These are phyloP conservation scores for Sardinella longiceps DNA, from an alignment of 2,797 vertebrate species.

Conservation along the genomic window DNA sequence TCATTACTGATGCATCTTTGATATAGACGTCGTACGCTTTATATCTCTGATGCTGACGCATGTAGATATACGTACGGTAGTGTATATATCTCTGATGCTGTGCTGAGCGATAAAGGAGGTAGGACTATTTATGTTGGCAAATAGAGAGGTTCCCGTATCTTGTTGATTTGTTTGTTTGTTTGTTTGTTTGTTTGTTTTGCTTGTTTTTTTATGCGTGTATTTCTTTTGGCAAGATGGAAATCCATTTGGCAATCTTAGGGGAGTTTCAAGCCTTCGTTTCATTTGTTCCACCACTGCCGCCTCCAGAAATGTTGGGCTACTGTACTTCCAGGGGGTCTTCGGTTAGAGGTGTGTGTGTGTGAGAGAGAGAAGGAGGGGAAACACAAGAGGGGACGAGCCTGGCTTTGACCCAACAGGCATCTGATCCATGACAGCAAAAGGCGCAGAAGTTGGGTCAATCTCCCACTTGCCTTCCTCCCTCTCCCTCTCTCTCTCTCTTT, in stretches of 20 bases:
- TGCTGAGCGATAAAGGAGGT: slow-evolving; percentile 68
- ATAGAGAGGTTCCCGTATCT: slow-evolving; percentile 53
- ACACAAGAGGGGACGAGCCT: slow-evolving; percentile 28
- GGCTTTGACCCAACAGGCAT: slow-evolving; percentile 30
- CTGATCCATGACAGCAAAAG: slow-evolving; percentile 35
- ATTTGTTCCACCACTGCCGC: slow-evolving; percentile 34
- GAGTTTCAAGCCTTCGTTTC: neutral
- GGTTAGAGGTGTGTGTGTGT: slow-evolving; percentile 51
- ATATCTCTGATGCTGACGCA: too few species aligned
- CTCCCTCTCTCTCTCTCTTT: slow-evolving; percentile 40
- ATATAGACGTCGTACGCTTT: too few species aligned
- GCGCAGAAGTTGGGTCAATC: slow-evolving; percentile 41
- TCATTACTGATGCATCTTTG: slow-evolving; percentile 36
- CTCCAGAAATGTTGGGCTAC: slow-evolving; percentile 35
- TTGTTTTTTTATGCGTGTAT: neutral
- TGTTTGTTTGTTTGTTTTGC: too few species aligned
- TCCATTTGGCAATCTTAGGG: slow-evolving; percentile 53
- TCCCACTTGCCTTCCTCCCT: slow-evolving; percentile 23
- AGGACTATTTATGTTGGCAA: slow-evolving; percentile 71
- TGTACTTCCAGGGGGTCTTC: slow-evolving; percentile 23
- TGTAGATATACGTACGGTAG: too few species aligned
- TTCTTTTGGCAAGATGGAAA: slow-evolving; percentile 34
- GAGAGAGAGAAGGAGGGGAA: slow-evolving; percentile 38
- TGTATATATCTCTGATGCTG: neutral
- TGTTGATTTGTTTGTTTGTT: neutral